Evolutionary conservation across 2,888 invertebrate genomes (phyloP).

Genomic region (Nephrotoma guestfalica): DNA sequence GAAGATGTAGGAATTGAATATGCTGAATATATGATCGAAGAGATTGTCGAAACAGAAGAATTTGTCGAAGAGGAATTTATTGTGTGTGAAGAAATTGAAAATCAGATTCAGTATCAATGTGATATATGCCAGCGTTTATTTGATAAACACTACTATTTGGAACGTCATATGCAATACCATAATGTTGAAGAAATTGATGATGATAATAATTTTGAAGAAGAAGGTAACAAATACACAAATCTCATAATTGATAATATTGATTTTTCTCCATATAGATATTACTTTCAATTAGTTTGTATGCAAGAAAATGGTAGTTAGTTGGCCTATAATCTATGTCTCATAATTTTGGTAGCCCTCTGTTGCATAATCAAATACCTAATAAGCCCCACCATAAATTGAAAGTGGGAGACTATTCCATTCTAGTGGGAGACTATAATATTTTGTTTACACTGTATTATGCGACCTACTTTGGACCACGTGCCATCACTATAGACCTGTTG

Average conservation of each 20-base stretch:
- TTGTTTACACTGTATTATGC: no score
- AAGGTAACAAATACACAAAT: not conserved
- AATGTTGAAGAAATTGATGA: not conserved
- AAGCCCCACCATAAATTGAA: no score
- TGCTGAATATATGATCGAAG: conserved; percentile 1
- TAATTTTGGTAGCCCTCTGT: no score
- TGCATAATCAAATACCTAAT: no score
- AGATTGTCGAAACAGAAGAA: conserved; percentile 4
- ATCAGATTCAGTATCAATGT: not conserved
- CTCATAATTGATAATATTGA: not conserved
- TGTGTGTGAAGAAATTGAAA: not conserved
- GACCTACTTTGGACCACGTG: no score
- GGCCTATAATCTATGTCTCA: no score
- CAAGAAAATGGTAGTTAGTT: no score
- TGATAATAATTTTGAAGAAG: not conserved
- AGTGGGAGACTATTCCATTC: no score
- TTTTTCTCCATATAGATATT: not conserved
- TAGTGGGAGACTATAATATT: no score
- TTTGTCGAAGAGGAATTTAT: conserved; percentile 4
- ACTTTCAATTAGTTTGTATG: no score
- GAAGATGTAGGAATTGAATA: not conserved
- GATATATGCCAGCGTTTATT: conserved; percentile 3
- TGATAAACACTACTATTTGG: not conserved
- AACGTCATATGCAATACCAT: conserved; percentile 4
- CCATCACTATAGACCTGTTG: no score